Percentiles rank a stretch among this genome's conserved stretches.
phyloP scores from a whole-genome alignment of 2,797 vertebrate species.

The Takifugu ocellatus region DNA sequence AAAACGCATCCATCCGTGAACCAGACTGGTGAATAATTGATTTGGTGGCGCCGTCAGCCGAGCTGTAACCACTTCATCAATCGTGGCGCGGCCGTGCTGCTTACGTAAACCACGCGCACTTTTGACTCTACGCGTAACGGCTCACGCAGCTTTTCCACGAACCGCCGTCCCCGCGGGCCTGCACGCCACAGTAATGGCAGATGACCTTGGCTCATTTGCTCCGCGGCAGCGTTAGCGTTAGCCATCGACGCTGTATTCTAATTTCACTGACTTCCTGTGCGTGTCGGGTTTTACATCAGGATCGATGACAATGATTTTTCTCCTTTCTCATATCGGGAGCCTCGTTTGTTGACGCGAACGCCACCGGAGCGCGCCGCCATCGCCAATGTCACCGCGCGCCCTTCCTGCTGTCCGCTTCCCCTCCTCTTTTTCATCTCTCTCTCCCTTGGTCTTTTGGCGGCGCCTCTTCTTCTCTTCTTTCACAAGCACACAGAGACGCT shows the following conservation, averaged over 20 bases:
- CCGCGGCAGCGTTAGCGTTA: background rate
- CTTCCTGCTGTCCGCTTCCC: constrained; percentile 12
- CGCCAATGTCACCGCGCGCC: constrained; percentile 47
- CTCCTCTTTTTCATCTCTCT: constrained; percentile 15
- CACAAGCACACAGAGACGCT: constrained; percentile 6
- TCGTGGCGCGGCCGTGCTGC: constrained; percentile 30
- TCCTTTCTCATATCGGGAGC: constrained; percentile 29
- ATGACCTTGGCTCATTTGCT: too few species aligned
- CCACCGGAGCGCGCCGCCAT: constrained; percentile 54
- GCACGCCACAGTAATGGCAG: too few species aligned
- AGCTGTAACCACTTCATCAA: constrained; percentile 22
- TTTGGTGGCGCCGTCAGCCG: too few species aligned
- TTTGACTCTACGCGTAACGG: constrained; percentile 30
- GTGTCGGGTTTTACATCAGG: constrained; percentile 28
- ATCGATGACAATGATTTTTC: constrained; percentile 53
- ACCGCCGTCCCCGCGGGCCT: background rate
- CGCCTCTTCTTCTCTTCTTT: background rate
- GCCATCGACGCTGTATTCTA: constrained; percentile 10
- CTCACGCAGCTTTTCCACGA: constrained; percentile 24
- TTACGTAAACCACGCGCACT: constrained; percentile 40
- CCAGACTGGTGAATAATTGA: too few species aligned
- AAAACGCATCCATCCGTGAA: too few species aligned
- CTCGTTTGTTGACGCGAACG: constrained; percentile 50
- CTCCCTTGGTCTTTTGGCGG: constrained; percentile 23
- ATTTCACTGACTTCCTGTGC: constrained; percentile 28